Evolutionary conservation across 2,888 invertebrate genomes (phyloP), one percentile per base, ranked within the genome.

Genomic region (Calameuta idolon): DNA sequence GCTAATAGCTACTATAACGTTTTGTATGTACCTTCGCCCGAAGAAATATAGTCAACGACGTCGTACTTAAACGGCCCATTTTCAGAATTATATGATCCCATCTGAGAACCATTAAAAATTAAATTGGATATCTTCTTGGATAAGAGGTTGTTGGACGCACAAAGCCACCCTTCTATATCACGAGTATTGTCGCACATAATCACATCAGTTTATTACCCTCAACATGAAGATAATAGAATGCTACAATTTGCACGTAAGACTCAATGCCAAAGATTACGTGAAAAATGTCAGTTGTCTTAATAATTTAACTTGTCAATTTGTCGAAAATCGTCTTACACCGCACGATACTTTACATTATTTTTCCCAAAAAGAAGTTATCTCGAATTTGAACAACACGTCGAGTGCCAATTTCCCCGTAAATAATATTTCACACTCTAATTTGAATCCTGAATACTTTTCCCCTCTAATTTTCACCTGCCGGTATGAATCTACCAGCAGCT

Each of bases 401-500:
- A 82, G 82, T 82, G 83, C 85, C 87, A 88, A 87, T 88, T 86
- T 85, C 84, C 79, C 75, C 82, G 84, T 84, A 86, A 86, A 88
- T 23, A 55, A 55, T 55, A 55, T 55, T 55, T 55, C 55, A 55
- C 23, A 2, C 23, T 23, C 9, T 55, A 23, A 55, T 55, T 55
- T 55, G 9, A 55, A 55, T 55, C 55, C 55, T 23, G 55, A 55
- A 55, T 88, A 86, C 85, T 85, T 87, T 86, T 87, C 86, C 83
- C 80, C 84, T 86, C 81, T 83, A 84, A 85, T 87, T 82, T 80
- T 77, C 40, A 40, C 12, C 34, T 55, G 11, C 37, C 34, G 79
- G 82, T 80, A 77, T 79, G 77, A 79, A 37, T 80, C 81, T 82
- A 79, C 76, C 76, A 77, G 78, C 77, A 86, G 82, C 87, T 89